These are phyloP conservation scores for Tetragnatha versicolor DNA, from an alignment of 1,140 invertebrate genomes.

Conservation along the genomic window DNA sequence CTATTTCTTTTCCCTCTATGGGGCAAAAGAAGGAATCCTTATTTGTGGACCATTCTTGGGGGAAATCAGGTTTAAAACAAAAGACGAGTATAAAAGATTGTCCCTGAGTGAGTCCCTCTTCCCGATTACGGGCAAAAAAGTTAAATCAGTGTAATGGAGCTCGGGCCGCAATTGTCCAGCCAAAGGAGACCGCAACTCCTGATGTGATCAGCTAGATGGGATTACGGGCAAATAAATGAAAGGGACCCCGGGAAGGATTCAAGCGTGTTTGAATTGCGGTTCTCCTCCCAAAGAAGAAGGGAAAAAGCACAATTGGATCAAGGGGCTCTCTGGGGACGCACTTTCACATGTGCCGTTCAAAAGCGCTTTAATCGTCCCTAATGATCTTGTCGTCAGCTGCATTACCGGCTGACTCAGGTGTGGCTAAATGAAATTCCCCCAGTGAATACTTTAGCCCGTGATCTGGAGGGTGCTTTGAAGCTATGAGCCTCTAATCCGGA, in stretches of 20 bases:
- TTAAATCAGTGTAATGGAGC: conserved; percentile 50
- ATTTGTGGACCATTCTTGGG: conserved; percentile 34
- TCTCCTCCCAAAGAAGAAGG: background rate
- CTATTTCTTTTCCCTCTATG: background rate
- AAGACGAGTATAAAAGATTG: conserved; percentile 45
- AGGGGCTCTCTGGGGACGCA: background rate
- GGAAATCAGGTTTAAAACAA: conserved; percentile 53
- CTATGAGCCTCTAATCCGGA: too few relatives aligned
- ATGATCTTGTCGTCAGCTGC: conserved; percentile 48
- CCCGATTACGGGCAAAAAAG: conserved; percentile 30
- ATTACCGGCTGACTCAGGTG: conserved; percentile 51
- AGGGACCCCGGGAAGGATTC: conserved; percentile 38
- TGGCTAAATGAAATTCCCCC: conserved; percentile 47
- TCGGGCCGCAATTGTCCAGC: conserved; percentile 35
- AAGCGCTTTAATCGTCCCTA: conserved; percentile 47
- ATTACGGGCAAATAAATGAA: conserved; percentile 38
- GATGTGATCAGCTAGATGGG: conserved; percentile 44
- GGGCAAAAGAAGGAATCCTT: conserved; percentile 21
- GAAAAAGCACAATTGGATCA: conserved; percentile 42
- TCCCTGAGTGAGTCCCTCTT: conserved; percentile 29
- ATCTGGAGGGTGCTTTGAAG: conserved; percentile 5
- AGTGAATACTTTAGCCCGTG: conserved; percentile 7
- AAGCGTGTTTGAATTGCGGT: conserved; percentile 40
- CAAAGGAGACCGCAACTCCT: conserved; percentile 30
- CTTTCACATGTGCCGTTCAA: conserved; percentile 33